Evolutionary conservation across 2,797 vertebrate species (phyloP), one percentile per base, ranked within the genome.

Genomic region (Salarias fasciatus): DNA sequence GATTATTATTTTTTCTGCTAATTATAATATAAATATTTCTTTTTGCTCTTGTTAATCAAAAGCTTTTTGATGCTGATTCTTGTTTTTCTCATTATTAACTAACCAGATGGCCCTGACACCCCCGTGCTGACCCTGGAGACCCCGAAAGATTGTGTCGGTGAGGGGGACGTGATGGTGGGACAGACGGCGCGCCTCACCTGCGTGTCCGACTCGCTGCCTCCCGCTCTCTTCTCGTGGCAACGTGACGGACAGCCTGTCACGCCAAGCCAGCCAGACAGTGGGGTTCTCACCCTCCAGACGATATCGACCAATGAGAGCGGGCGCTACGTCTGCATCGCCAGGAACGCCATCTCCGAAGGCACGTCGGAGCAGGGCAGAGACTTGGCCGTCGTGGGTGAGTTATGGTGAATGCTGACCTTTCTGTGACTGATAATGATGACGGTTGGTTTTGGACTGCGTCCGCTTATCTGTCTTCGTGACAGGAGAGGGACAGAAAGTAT

Each of bases 381-480:
- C 54, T 37, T 94, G 76, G 54, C 77, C n/a, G 3, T 93, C 6
- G 91, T 92, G 3, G 86, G 93, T 93, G 90, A 93, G 93, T 92
- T 69, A 72, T 75, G 74, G 67, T 2, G 56, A 57, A 13, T 0
- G 14, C 15, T 53, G 79, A 72, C 78, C 77, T 62, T 72, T 66
- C 36, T 43, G 54, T 75, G 85, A 86, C 63, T 50, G 76, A 81
- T 85, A 66, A 74, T 84, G 64, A 83, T 81, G 76, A 59, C 43
- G 6, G 77, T 76, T 79, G 48, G 82, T 80, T 88, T 86, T 80
- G 61, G 67, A 72, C 55, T 47, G 15, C 1, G 5, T 79, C 44
- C 66, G 68, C 56, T 56, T 56, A 86, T 89, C 82, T 9, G 86
- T 92, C 86, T 88, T 84, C 51, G 13, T 60, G 80, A 84, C 80